Conservation (phyloP, 1,140 invertebrate species). For the Ceratosolen solmsi region DNA sequence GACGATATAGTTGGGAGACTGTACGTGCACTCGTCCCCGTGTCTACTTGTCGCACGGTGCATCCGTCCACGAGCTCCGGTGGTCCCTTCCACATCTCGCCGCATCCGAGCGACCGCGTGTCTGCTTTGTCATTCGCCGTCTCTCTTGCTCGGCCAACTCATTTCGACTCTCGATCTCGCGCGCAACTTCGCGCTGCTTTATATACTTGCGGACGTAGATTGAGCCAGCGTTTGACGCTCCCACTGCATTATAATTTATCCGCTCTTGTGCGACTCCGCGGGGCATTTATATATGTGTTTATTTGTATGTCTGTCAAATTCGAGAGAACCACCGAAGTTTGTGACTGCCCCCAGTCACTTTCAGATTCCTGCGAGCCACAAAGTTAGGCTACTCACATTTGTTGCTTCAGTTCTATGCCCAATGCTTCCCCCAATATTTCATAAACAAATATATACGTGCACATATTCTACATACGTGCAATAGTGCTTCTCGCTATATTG, state of each 20-base stretch:
- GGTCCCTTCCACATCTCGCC: conserved; percentile 43
- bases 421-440: too few species aligned
- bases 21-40: not conserved
- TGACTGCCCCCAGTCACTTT: not conserved
- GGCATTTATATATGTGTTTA: conserved; percentile 4
- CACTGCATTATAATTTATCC: conserved; percentile 12
- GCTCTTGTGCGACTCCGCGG: not conserved
- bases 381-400: not conserved
- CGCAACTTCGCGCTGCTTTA: not conserved
- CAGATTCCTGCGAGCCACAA: not conserved
- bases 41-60: conserved; percentile 39
- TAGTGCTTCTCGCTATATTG: too few species aligned
- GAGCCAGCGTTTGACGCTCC: not conserved
- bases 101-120: not conserved
- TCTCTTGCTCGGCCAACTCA: conserved; percentile 2
- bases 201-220: not conserved
- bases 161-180: conserved; percentile 1
- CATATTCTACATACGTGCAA: too few species aligned
- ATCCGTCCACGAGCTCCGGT: conserved; percentile 49
- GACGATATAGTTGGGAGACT: not conserved
- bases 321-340: not conserved
- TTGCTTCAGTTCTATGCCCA: too few species aligned
- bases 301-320: conserved; percentile 6
- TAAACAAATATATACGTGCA: too few species aligned
- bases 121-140: not conserved